Percentiles rank a stretch among this genome's conserved stretches.
Conservation (phyloP, 2,113 vertebrate species). For the Pithys albifrons region DNA sequence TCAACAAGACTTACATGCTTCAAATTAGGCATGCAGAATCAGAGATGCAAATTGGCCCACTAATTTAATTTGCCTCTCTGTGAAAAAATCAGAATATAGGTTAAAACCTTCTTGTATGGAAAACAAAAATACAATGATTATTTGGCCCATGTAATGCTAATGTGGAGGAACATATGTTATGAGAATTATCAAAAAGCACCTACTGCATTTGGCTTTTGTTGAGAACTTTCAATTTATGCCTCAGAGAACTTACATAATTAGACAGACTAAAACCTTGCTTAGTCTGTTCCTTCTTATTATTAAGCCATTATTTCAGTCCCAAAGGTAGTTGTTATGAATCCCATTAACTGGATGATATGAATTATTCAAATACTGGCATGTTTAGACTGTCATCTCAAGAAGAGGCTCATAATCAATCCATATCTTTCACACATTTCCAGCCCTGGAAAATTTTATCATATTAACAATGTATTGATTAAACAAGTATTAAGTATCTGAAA, state of each 20-base stretch:
- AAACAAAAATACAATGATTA: neutral
- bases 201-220: neutral
- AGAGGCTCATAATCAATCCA: constrained; percentile 7
- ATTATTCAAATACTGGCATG: constrained; percentile 37
- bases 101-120: neutral
- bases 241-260: constrained; percentile 49
- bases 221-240: constrained; percentile 33
- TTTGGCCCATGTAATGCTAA: neutral
- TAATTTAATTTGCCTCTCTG: neutral
- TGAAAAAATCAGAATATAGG: neutral
- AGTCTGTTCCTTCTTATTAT: constrained; percentile 51
- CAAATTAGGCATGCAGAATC: neutral
- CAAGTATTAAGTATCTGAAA: neutral
- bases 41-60: neutral
- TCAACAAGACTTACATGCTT: neutral
- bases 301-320: constrained; percentile 52
- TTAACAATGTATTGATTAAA: constrained; percentile 34
- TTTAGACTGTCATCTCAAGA: constrained; percentile 11
- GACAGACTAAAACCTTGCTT: constrained; percentile 36
- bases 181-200: neutral
- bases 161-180: neutral
- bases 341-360: constrained; percentile 10
- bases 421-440: neutral
- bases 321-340: constrained; percentile 39
- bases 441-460: neutral